Percentiles rank a stretch among this genome's conserved stretches.
Evolutionary conservation across 2,113 vertebrate species (phyloP).

Genomic region (Recurvirostra avosetta): DNA sequence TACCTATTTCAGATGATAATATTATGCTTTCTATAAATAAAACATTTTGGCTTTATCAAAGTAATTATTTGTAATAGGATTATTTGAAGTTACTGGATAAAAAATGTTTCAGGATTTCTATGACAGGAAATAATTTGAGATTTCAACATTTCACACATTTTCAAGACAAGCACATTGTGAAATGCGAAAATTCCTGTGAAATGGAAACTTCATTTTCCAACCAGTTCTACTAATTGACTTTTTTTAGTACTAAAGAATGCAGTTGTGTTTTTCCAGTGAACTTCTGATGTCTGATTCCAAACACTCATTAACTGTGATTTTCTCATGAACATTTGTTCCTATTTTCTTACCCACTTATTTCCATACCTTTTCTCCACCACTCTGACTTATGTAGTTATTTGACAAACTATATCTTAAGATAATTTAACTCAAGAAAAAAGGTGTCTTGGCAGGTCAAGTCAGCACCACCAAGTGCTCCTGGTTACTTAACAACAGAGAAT

Average conservation of each 20-base stretch:
- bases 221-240: background rate
- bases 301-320: background rate
- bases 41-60: slow-evolving; percentile 47
- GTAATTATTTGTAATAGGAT: slow-evolving; percentile 48
- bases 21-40: slow-evolving; percentile 42
- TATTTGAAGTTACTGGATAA: slow-evolving; percentile 22
- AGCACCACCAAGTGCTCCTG: background rate
- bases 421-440: background rate
- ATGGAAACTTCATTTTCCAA: background rate
- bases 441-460: background rate
- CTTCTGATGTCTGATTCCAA: background rate
- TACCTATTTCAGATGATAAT: slow-evolving; percentile 3
- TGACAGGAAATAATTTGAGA: background rate
- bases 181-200: background rate
- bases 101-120: background rate
- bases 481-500: background rate
- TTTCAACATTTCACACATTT: background rate
- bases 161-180: background rate
- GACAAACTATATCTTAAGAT: background rate
- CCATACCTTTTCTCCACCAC: background rate
- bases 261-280: background rate
- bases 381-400: background rate
- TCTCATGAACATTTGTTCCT: background rate
- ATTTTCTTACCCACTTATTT: background rate
- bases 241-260: background rate